A percentile compares a stretch with the other conserved stretches of the same genome.
phyloP scores from a whole-genome alignment of 2,888 invertebrate genomes.

The Carabus problematicus region DNA sequence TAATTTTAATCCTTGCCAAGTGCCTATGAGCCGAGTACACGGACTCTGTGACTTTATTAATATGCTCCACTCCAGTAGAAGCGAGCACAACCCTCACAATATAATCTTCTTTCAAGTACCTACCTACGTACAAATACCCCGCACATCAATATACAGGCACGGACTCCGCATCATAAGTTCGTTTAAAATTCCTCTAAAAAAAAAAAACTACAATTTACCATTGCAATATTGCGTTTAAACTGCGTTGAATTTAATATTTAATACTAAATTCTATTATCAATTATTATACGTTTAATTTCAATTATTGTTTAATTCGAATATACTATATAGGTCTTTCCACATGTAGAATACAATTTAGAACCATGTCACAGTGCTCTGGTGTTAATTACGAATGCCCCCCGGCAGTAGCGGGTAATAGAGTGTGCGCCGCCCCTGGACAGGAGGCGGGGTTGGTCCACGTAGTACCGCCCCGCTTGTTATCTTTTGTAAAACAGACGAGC shows the following conservation, averaged over 20 bases:
- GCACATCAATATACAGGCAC: not conserved
- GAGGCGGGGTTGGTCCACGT: constrained; percentile 2
- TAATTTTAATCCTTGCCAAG: constrained; percentile 51
- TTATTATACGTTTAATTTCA: constrained; percentile 41
- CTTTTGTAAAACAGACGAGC: constrained; percentile 62
- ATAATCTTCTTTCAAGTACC: constrained; percentile 33
- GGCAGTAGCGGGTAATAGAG: constrained; percentile 42
- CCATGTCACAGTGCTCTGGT: constrained; percentile 9
- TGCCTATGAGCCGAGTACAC: constrained; percentile 50
- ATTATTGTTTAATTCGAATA: no score
- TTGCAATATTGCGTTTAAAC: no score
- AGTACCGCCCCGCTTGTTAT: constrained; percentile 56
- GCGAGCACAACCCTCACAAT: constrained; percentile 16
- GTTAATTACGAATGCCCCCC: no score
- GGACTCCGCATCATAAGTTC: no score
- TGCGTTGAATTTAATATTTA: no score
- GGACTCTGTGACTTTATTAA: constrained; percentile 58
- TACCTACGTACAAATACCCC: not conserved
- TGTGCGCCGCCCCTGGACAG: constrained; percentile 54
- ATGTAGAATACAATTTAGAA: constrained; percentile 40
- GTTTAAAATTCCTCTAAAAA: no score
- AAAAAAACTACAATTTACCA: no score
- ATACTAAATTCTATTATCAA: no score
- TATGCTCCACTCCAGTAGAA: constrained; percentile 50
- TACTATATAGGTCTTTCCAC: constrained; percentile 50